Evolutionary conservation across 2,113 vertebrate genomes (phyloP).

Genomic region (Trichomycterus rosablanca): DNA sequence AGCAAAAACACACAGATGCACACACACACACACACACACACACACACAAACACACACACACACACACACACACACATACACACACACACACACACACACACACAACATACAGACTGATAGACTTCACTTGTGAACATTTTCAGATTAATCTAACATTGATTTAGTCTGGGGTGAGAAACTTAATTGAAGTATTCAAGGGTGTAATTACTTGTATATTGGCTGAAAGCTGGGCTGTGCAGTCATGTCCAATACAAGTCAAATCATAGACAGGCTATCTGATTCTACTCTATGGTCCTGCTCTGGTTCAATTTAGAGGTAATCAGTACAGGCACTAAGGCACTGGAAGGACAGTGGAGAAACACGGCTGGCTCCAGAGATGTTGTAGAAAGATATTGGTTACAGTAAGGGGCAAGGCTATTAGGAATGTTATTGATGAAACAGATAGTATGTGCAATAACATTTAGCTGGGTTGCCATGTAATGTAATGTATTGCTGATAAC

Average conservation of each 20-base stretch:
- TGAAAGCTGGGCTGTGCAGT: constrained; percentile 16
- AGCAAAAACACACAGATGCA: constrained; percentile 23
- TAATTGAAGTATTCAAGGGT: constrained; percentile 25
- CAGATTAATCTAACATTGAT: constrained; percentile 12
- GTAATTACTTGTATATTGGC: constrained; percentile 27
- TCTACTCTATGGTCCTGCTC: constrained; percentile 4
- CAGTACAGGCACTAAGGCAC: constrained; percentile 5
- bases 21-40: constrained; percentile 20
- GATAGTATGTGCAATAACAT: constrained; percentile 12
- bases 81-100: constrained; percentile 30
- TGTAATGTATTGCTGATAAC: background rate
- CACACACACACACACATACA: constrained; percentile 14
- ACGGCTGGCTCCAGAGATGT: constrained; percentile 1
- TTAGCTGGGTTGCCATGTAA: background rate
- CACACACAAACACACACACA: constrained; percentile 29
- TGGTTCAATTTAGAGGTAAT: constrained; percentile 12
- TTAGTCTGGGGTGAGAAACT: background rate
- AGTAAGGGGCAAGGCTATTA: constrained; percentile 21
- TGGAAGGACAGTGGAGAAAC: constrained; percentile 6
- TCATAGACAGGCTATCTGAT: constrained; percentile 4
- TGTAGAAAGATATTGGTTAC: constrained; percentile 16
- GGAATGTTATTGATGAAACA: constrained; percentile 15
- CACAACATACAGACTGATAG: constrained; percentile 3
- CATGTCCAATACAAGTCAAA: constrained; percentile 25
- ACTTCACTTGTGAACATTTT: constrained; percentile 11